phyloP scores from a whole-genome alignment of 2,888 invertebrate species.

The Drosophila aldrichi region DNA sequence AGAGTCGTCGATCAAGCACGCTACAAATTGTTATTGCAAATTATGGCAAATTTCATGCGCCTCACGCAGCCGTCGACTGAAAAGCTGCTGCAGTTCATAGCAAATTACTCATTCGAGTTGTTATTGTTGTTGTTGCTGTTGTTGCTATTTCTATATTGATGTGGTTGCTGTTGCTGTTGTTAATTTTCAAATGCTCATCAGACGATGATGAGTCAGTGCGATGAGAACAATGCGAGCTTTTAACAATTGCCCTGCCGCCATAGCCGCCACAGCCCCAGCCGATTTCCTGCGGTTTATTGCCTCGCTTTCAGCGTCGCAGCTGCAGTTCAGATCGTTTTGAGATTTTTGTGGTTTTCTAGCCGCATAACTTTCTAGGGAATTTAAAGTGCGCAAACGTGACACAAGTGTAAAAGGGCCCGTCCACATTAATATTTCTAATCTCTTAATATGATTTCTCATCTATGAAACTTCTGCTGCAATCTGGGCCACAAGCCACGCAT shows the following conservation, averaged over 20 bases:
- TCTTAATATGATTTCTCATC: conserved; percentile 65
- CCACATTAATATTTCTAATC: conserved; percentile 65
- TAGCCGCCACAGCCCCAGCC: neutral
- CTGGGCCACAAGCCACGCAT: conserved; percentile 34
- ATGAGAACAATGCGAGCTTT: conserved; percentile 47
- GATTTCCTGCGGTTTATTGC: conserved; percentile 54
- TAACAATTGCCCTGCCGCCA: conserved; percentile 25
- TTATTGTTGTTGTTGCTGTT: conserved; percentile 1
- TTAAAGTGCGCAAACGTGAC: conserved; percentile 69
- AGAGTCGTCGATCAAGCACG: conserved; percentile 56
- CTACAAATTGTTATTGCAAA: conserved; percentile 44
- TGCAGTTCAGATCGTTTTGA: conserved; percentile 53
- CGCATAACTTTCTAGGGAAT: conserved; percentile 71
- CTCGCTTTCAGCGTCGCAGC: conserved; percentile 41
- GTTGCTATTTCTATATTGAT: conserved; percentile 3
- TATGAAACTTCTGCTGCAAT: conserved; percentile 35
- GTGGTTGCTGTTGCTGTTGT: conserved; percentile 1
- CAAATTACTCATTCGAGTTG: conserved; percentile 37
- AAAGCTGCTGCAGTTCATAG: conserved; percentile 27
- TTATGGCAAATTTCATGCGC: conserved; percentile 66
- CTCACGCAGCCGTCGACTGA: conserved; percentile 59
- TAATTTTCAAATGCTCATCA: conserved; percentile 33
- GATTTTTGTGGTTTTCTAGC: conserved; percentile 47
- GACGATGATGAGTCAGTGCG: conserved; percentile 63
- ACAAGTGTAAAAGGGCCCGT: conserved; percentile 28